Conservation (phyloP, 2,888 invertebrate genomes). For the Chaetogeoica ovagalla region DNA sequence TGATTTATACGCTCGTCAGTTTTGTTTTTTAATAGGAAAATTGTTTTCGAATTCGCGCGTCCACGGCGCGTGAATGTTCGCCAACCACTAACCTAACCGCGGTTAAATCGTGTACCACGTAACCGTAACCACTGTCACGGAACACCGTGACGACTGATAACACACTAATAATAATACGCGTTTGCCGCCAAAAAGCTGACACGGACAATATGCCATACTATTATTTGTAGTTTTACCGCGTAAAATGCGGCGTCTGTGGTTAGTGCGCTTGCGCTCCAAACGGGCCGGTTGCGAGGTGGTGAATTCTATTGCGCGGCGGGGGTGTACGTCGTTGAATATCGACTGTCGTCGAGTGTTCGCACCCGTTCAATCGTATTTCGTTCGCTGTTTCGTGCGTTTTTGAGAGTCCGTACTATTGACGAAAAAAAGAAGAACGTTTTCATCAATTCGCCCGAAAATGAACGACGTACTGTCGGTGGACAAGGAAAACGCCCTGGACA, state of each 20-base stretch:
- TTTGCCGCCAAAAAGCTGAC: slow-evolving; percentile 12
- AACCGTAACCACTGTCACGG: too few relatives aligned
- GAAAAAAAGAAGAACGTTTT: not conserved
- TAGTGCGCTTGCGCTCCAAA: not conserved
- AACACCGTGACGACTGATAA: not conserved
- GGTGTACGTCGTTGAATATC: not conserved
- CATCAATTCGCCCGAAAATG: too few relatives aligned
- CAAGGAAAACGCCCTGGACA: slow-evolving; percentile 35
- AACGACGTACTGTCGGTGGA: not conserved
- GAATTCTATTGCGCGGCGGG: not conserved
- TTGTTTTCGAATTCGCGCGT: too few relatives aligned
- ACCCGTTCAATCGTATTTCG: not conserved
- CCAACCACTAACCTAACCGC: too few relatives aligned
- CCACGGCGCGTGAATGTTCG: too few relatives aligned
- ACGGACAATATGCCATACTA: too few relatives aligned
- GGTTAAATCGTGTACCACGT: too few relatives aligned
- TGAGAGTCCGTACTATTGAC: too few relatives aligned
- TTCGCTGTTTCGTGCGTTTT: not conserved
- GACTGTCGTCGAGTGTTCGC: too few relatives aligned
- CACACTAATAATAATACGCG: not conserved
- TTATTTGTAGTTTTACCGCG: slow-evolving; percentile 9
- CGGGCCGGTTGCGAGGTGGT: too few relatives aligned
- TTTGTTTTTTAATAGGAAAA: too few relatives aligned
- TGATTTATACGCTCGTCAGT: too few relatives aligned
- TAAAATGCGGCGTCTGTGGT: not conserved